Conservation (phyloP, 2,888 invertebrate species). For the Amblyjoppa fuscipennis region DNA sequence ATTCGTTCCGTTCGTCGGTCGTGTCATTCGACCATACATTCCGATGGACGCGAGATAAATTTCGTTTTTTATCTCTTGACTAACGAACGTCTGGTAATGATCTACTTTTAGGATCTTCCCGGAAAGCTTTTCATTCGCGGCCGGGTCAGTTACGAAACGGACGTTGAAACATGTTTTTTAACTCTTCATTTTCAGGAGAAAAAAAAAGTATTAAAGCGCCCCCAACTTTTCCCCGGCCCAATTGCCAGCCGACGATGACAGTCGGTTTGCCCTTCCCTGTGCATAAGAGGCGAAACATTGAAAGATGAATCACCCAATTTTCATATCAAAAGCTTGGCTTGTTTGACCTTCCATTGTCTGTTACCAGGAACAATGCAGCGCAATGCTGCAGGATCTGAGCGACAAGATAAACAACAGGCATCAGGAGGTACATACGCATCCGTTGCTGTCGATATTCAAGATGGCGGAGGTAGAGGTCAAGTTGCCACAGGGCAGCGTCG, state of each 20-base stretch:
- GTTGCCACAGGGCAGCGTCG: conserved; percentile 89
- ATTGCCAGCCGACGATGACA: background rate
- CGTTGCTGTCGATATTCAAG: conserved; percentile 95
- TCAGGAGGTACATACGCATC: conserved; percentile 94
- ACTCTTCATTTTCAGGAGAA: no score
- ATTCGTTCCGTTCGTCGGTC: background rate
- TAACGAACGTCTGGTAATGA: background rate
- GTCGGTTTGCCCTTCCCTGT: background rate
- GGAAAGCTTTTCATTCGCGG: no score
- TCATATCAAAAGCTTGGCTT: background rate
- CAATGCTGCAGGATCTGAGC: conserved; percentile 92
- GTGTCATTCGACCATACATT: background rate
- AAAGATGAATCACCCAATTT: background rate
- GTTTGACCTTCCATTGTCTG: conserved; percentile 39
- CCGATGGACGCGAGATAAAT: background rate
- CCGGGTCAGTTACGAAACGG: no score
- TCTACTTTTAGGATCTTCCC: background rate
- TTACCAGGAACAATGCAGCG: conserved; percentile 94
- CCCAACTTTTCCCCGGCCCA: background rate
- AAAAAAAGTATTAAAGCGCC: no score
- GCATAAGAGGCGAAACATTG: background rate
- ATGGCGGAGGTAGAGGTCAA: conserved; percentile 96
- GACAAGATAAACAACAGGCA: conserved; percentile 94
- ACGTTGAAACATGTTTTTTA: no score
- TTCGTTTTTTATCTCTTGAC: background rate